These are phyloP conservation scores for Oxyscelio sp. DNA, from an alignment of 2,888 invertebrate species.

Conservation along the genomic window DNA sequence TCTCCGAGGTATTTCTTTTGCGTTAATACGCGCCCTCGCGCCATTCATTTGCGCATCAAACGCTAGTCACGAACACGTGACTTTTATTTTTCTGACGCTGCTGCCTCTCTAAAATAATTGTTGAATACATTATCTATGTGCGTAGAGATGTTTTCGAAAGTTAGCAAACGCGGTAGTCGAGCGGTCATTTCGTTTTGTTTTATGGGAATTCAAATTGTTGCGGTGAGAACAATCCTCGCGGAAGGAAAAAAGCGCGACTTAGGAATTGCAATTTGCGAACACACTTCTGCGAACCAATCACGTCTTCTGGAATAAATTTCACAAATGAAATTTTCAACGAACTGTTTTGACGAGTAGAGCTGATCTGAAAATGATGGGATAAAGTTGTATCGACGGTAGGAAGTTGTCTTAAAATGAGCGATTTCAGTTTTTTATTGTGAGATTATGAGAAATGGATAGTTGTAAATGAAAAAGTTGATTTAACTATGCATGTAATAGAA, in stretches of 20 bases:
- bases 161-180: conserved; percentile 19
- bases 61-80: conserved; percentile 32
- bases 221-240: conserved; percentile 34
- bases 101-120: conserved; percentile 27
- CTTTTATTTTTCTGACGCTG: conserved; percentile 19
- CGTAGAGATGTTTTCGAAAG: conserved; percentile 38
- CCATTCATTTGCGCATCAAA: conserved; percentile 19
- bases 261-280: conserved; percentile 2
- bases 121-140: conserved; percentile 23
- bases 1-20: too few species aligned
- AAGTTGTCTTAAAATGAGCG: too few species aligned
- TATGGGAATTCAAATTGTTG: conserved; percentile 35
- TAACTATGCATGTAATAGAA: too few species aligned
- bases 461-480: too few species aligned
- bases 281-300: conserved; percentile 12
- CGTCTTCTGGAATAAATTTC: conserved; percentile 7
- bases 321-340: too few species aligned
- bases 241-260: neutral
- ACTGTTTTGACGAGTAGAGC: too few species aligned
- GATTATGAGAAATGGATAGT: too few species aligned
- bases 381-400: too few species aligned
- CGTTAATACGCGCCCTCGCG: neutral
- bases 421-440: too few species aligned
- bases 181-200: conserved; percentile 20
- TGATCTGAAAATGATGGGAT: too few species aligned